These are phyloP conservation scores for Sipha flava DNA, from an alignment of 1,140 invertebrate genomes.

Conservation along the genomic window DNA sequence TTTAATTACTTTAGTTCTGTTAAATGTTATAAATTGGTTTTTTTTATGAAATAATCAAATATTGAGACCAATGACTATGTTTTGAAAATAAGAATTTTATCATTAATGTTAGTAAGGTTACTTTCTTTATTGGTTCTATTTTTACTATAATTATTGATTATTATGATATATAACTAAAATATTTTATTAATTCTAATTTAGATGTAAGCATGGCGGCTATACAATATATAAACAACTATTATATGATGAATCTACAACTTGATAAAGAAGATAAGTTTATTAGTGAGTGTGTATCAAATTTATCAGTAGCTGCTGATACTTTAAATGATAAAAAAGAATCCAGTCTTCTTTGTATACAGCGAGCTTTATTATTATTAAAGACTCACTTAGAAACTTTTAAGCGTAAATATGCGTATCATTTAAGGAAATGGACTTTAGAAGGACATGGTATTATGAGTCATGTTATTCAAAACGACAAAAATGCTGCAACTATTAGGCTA, in stretches of 20 bases:
- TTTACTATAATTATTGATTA: background rate
- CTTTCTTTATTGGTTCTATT: no score
- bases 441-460: constrained; percentile 66
- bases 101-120: no score
- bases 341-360: constrained; percentile 77
- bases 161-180: background rate
- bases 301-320: constrained; percentile 67
- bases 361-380: constrained; percentile 74
- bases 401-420: constrained; percentile 75
- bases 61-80: no score
- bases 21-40: no score
- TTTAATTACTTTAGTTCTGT: no score
- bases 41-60: no score
- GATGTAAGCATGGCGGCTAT: constrained; percentile 91
- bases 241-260: constrained; percentile 83
- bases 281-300: constrained; percentile 79
- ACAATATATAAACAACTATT: constrained; percentile 86
- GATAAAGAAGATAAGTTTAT: constrained; percentile 88
- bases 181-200: constrained; percentile 34
- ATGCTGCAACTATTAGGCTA: constrained; percentile 55
- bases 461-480: constrained; percentile 53
- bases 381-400: constrained; percentile 88
- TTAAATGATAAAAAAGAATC: constrained; percentile 62
- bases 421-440: constrained; percentile 74
- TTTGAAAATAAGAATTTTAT: no score